Evolutionary conservation across 2,888 invertebrate species (phyloP), one percentile per base, ranked within the genome.

Genomic region (Drosophila formosana): DNA sequence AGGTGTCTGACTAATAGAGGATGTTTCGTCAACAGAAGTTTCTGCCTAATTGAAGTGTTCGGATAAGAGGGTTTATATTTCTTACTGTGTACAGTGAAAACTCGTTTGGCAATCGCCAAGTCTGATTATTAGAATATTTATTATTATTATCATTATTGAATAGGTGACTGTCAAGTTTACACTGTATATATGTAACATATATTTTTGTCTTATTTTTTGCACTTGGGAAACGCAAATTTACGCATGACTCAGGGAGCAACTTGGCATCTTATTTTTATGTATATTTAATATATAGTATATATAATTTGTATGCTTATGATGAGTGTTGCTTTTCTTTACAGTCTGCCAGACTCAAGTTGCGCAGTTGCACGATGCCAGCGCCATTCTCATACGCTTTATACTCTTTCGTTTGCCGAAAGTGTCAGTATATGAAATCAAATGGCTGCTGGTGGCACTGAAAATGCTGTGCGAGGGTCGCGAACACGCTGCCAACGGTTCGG

Each of bases 281-380:
- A 9, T 18, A 37, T 56, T 18, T 18, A 18, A 37, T 37, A 56
- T 45, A 46, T 52, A 23, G 18, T 49, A 34, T 13, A 53, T 49
- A 9, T 18, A 26, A 46, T 18, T 18, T 37, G 46, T 45, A 34
- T 52, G 13, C 26, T 32, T 23, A 28, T 37, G 37, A 37, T 37
- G 37, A 37, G n/a, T 37, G 37, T 37, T 37, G 11, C 11, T 11
- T 37, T 37, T n/a, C 2, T 37, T 37, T 37, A 37, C 90, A 96
- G 96, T 96, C 82, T 93, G 95, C 64, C 95, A 95, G 88, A 94
- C 94, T 83, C 95, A 95, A 90, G 93, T 96, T 87, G 94, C 95
- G 60, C 93, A 94, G 80, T 94, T 95, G 70, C 94, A 94, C 87
- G 94, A 95, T 89, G 96, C 96, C 68, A 95, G 95, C 90, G 94